Base-by-base conservation (phyloP, 1,140 invertebrate genomes). In the Zaprionus camerounensis region DNA sequence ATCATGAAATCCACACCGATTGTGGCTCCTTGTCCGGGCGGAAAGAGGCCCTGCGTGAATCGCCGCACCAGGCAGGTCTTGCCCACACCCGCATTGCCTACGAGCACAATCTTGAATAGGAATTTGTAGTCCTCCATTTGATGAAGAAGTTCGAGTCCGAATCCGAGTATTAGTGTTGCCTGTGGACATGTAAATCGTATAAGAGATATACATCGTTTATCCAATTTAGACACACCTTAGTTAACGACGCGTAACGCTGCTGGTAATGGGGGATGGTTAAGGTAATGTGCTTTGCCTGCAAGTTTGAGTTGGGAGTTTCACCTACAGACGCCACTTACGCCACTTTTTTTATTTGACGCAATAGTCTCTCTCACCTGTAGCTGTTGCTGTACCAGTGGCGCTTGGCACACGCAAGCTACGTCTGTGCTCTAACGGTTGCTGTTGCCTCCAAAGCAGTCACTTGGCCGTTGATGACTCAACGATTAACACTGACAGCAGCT, bases 1-100 rank as follows among this genome's bases (percentile, higher is more conserved):
- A 99, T 99, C 96, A 99, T 99, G 93, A 99, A 99, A 95, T 99
- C 99, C 13, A 99, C 99, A 67, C 99, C 99, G 84, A 99, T 99
- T 3, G 99, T 99, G 71, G 98, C 99, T 65, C 99, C 99, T 95
- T 99, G 99, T 44, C 98, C 98, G 26, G 98, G 98, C 38, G 98
- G 98, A 94, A 99, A 99, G 20, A 99, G 93, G 1, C 98, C 98
- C 94, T 98, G 97, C 28, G 97, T 97, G 94, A 97, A 99, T 84
- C 97, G 94, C 76, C 97, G 94, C 55, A 99, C 97, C 55, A 99
- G 94, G 94, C 97, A 98, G 46, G 98, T 98, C 93, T 99, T 99
- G 34, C 98, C 98, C 74, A 99, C 98, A 38, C 98, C 98, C 80
- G 98, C 97, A 94, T 99, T 98, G 41, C 98, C 98, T 73, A 99